Evolutionary conservation across 2,888 invertebrate species (phyloP), one percentile per base, ranked within the genome.

Genomic region (Volucella inflata): DNA sequence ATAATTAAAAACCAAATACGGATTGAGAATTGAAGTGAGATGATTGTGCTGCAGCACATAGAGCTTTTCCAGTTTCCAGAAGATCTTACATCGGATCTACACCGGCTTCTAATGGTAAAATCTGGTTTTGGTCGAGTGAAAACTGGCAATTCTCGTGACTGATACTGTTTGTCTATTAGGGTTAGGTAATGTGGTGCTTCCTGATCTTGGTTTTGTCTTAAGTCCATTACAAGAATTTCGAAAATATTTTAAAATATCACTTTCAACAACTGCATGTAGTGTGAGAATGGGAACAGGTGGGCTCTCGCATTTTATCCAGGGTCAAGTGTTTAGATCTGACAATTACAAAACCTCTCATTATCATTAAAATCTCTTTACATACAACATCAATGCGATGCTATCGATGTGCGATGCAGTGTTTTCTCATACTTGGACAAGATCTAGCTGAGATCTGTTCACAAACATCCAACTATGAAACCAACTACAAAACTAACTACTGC

Each of bases 401-500:
- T 70, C 75, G 79, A 80, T 80, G 80, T 75, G 70, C 53, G 84
- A 75, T 67, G 67, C 53, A 48, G 38, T 65, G 55, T 76, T 53
- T 71, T 55, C 38, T 65, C 76, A 76, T 71, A 80, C 65, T 50
- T 59, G 65, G 42, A 80, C 80, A 76, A 59, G 74, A 84, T 84
- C 83, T 75, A 42, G n/a, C 65, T 53, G 64, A 70, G 71, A 80
- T 75, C 62, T 83, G 62, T 50, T 44, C 44, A 64, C 44, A 62
- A 78, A 68, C 81, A 51, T 64, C 70, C 44, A 67, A 74, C 72
- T 79, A 71, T 65, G 59, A 65, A 53, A 68, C 70, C 44, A 67
- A 74, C 72, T 79, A 71, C 72, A 64, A 65, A 53, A 17, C 11
- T 55, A 10, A 8, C 6, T 50, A 1, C 16, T 6, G 8, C 48